These are phyloP conservation scores for Stenurella melanura DNA, from an alignment of 2,888 invertebrate species.

Conservation along the genomic window DNA sequence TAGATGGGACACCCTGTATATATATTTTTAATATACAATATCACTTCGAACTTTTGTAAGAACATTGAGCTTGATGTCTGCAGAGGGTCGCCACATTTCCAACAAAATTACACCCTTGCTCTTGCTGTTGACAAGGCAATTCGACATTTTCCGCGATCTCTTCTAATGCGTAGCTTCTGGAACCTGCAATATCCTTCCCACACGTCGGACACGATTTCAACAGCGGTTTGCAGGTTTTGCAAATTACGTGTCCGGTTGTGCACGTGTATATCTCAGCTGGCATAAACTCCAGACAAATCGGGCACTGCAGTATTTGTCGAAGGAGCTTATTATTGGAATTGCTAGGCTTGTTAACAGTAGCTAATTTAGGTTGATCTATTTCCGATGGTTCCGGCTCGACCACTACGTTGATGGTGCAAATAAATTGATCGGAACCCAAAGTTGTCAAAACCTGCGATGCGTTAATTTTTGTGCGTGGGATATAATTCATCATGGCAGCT, in stretches of 20 bases:
- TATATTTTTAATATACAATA: too few species aligned
- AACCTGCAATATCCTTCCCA: conserved; percentile 41
- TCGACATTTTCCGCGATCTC: conserved; percentile 48
- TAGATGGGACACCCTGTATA: too few species aligned
- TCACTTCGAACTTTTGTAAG: too few species aligned
- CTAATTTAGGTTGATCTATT: background rate
- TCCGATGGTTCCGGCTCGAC: background rate
- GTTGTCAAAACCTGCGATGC: background rate
- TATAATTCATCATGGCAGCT: background rate
- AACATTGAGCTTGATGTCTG: conserved; percentile 11
- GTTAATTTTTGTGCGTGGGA: background rate
- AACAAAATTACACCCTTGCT: background rate
- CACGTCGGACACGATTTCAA: conserved; percentile 57
- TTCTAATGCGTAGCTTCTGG: conserved; percentile 48
- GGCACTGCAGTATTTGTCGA: background rate
- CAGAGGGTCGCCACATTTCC: conserved; percentile 19
- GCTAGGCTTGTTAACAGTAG: background rate
- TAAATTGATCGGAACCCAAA: background rate
- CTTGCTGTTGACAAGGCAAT: conserved; percentile 27
- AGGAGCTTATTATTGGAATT: background rate
- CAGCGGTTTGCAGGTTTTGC: conserved; percentile 58
- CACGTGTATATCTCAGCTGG: conserved; percentile 45
- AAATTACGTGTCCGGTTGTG: conserved; percentile 62
- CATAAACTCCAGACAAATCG: background rate
- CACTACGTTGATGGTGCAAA: background rate